These are phyloP conservation scores for Netelia virgata DNA, from an alignment of 2,888 invertebrate species.

Conservation along the genomic window DNA sequence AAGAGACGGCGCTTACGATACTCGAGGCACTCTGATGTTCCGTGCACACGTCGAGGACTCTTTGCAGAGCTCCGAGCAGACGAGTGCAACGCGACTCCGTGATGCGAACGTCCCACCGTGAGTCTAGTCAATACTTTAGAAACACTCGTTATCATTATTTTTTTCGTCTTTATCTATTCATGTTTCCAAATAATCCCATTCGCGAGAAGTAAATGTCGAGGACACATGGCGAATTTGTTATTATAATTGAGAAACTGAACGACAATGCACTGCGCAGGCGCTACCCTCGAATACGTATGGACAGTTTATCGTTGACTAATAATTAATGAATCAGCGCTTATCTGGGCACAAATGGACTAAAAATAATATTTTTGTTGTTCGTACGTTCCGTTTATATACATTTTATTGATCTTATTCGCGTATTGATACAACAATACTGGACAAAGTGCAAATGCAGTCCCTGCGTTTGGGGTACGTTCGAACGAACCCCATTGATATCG, in stretches of 20 bases:
- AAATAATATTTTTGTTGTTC: not conserved
- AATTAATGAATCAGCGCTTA: not conserved
- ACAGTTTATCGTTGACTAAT: not conserved
- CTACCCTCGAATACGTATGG: too few relatives aligned
- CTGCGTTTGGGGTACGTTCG: not conserved
- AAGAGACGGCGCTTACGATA: constrained; percentile 7
- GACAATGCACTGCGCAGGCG: not conserved
- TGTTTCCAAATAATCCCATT: too few relatives aligned
- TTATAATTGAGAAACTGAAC: constrained; percentile 1
- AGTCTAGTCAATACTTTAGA: not conserved
- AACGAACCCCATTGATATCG: not conserved
- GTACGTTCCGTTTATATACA: not conserved
- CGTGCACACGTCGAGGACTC: constrained; percentile 58
- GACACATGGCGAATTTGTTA: not conserved
- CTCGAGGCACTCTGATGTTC: constrained; percentile 53
- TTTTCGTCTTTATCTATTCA: constrained; percentile 18
- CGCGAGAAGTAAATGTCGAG: too few relatives aligned
- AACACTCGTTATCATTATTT: not conserved
- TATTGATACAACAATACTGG: not conserved
- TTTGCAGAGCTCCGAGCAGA: constrained; percentile 43
- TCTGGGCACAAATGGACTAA: too few relatives aligned
- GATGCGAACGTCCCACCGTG: constrained; percentile 16
- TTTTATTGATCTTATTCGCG: too few relatives aligned
- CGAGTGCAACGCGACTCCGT: constrained; percentile 59
- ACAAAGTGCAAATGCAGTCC: constrained; percentile 1